phyloP scores from a whole-genome alignment of 2,797 vertebrate genomes.

The Galaxias olidus region DNA sequence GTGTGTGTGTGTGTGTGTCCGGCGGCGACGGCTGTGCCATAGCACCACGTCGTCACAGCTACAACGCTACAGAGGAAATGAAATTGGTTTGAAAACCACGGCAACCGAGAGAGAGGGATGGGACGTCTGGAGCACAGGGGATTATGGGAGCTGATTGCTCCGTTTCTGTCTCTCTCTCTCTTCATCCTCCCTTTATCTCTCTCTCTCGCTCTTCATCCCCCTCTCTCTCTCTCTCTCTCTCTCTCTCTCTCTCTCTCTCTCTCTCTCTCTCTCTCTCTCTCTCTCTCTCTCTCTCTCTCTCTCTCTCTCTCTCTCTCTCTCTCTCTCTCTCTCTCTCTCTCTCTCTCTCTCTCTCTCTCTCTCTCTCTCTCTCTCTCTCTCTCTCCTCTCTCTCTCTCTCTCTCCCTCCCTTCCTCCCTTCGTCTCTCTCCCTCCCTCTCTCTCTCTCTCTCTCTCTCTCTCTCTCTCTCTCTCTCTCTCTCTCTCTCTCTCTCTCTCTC shows the following conservation, averaged over 20 bases:
- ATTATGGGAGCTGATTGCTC: constrained; percentile 69
- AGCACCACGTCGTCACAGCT: neutral
- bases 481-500: neutral
- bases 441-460: constrained; percentile 17
- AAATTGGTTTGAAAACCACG: constrained; percentile 81
- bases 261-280: neutral
- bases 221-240: constrained; percentile 1
- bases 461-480: constrained; percentile 8
- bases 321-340: neutral
- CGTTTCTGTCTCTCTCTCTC: too few species aligned
- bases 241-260: constrained; percentile 4
- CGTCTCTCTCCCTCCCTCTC: neutral
- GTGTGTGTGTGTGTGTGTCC: neutral
- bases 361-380: neutral
- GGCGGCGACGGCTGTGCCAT: neutral
- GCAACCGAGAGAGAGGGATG: constrained; percentile 30
- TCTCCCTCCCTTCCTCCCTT: constrained; percentile 20
- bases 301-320: constrained; percentile 1
- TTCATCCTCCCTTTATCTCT: neutral
- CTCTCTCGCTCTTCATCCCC: neutral
- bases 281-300: neutral
- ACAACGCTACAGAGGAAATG: constrained; percentile 57
- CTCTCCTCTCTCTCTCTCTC: constrained; percentile 23
- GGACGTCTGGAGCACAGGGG: constrained; percentile 62
- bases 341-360: neutral